These are phyloP conservation scores for Brienomyrus brachyistius DNA, from an alignment of 2,113 vertebrate genomes.

Conservation along the genomic window DNA sequence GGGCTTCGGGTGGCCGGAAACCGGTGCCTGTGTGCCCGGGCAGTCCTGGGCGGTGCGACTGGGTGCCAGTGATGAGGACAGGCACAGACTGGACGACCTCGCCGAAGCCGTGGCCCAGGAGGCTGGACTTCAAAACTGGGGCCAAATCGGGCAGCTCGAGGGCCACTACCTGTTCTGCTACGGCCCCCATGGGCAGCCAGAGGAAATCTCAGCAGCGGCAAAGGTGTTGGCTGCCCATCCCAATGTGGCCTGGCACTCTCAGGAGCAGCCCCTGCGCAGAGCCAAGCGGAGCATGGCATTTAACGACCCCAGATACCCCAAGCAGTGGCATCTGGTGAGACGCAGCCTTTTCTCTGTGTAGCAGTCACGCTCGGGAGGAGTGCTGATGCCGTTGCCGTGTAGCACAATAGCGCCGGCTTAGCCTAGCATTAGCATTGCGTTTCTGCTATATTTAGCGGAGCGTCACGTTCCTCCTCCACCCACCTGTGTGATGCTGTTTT, in stretches of 20 bases:
- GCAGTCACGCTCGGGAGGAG: neutral
- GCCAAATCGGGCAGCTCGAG: slow-evolving; percentile 82
- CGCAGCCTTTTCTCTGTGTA: neutral
- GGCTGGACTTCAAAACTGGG: slow-evolving; percentile 73
- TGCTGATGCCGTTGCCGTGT: neutral
- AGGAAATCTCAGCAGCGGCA: slow-evolving; percentile 39
- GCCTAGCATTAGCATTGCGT: neutral
- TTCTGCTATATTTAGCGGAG: neutral
- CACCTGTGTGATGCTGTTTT: neutral
- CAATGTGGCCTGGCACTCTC: slow-evolving; percentile 79
- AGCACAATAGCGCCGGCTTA: neutral
- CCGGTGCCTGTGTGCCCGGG: slow-evolving; percentile 41
- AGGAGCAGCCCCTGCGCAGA: slow-evolving; percentile 77
- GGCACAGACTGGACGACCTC: slow-evolving; percentile 45
- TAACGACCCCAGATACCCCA: slow-evolving; percentile 86
- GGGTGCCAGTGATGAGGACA: slow-evolving; percentile 32
- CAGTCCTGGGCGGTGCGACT: slow-evolving; percentile 80
- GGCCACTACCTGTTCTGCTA: slow-evolving; percentile 80
- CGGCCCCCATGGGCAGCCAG: neutral
- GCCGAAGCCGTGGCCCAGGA: slow-evolving; percentile 69
- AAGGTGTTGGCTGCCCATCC: slow-evolving; percentile 65
- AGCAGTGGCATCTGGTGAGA: slow-evolving; percentile 96
- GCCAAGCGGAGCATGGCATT: slow-evolving; percentile 83
- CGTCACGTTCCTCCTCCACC: neutral
- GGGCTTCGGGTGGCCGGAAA: slow-evolving; percentile 18